These are phyloP conservation scores for Apantesis nais DNA, from an alignment of 2,888 invertebrate species.

Conservation along the genomic window DNA sequence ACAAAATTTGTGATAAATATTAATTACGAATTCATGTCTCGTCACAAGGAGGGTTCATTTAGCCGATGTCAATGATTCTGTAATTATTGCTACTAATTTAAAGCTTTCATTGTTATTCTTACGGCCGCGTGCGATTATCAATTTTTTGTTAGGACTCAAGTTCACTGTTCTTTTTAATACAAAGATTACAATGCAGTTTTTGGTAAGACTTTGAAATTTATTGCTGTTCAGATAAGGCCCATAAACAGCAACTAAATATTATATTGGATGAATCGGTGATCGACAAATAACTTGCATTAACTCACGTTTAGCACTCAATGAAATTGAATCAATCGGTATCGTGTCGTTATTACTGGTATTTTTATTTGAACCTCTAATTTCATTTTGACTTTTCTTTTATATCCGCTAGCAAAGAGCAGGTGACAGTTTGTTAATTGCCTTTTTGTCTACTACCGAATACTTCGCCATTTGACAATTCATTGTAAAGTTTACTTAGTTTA, in stretches of 20 bases:
- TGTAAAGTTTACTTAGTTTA: conserved; percentile 15
- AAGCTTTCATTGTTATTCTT: conserved; percentile 80
- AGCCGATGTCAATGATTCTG: conserved; percentile 76
- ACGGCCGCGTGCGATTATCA: conserved; percentile 69
- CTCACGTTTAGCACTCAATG: conserved; percentile 83
- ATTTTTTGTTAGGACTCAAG: conserved; percentile 69
- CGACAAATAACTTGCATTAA: conserved; percentile 70
- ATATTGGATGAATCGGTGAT: conserved; percentile 63
- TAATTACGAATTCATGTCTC: conserved; percentile 73
- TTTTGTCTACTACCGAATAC: conserved; percentile 40
- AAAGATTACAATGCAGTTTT: conserved; percentile 48
- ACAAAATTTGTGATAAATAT: conserved; percentile 42
- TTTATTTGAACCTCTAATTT: conserved; percentile 75
- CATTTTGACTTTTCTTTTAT: conserved; percentile 67
- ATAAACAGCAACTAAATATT: conserved; percentile 50
- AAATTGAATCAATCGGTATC: conserved; percentile 80
- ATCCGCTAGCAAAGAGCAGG: conserved; percentile 64
- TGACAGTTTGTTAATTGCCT: conserved; percentile 58
- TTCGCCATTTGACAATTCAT: conserved; percentile 21
- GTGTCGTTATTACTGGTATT: conserved; percentile 79
- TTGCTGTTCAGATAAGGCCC: conserved; percentile 55
- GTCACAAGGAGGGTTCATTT: conserved; percentile 65
- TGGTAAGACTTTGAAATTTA: conserved; percentile 58
- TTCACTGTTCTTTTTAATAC: conserved; percentile 70
- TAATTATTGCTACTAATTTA: conserved; percentile 81